phyloP scores from a whole-genome alignment of 2,113 vertebrate genomes.

The Euleptes europaea region DNA sequence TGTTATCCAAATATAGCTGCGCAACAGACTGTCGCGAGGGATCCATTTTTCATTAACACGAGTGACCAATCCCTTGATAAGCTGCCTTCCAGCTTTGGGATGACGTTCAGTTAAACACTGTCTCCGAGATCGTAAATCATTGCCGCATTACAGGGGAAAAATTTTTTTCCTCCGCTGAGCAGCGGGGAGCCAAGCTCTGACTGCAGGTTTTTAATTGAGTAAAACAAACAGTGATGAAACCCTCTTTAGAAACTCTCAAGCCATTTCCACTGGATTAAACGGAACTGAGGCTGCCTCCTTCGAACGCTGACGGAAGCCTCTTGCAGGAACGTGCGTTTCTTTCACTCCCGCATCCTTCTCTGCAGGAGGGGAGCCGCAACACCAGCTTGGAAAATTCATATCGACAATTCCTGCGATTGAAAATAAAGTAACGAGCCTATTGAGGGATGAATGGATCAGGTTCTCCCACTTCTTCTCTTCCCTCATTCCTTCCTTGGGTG shows the following conservation, averaged over 20 bases:
- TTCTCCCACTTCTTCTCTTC: no score
- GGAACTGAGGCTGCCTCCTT: not conserved
- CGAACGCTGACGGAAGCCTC: not conserved
- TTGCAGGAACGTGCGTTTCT: not conserved
- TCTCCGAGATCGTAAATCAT: conserved; percentile 65
- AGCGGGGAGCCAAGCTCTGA: conserved; percentile 63
- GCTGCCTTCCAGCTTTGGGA: conserved; percentile 38
- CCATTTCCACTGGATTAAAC: conserved; percentile 47
- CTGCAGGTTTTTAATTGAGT: conserved; percentile 69
- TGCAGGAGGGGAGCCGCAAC: no score
- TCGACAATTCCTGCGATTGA: no score
- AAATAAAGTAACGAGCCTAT: no score
- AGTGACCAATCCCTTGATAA: conserved; percentile 57
- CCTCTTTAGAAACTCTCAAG: conserved; percentile 43
- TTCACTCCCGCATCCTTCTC: no score
- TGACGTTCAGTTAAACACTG: conserved; percentile 54
- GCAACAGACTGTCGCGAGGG: conserved; percentile 28
- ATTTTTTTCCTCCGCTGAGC: conserved; percentile 21
- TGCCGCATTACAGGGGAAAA: conserved; percentile 22
- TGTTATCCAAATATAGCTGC: conserved; percentile 57
- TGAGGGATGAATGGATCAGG: no score
- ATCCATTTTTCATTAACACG: conserved; percentile 64
- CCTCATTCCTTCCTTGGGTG: no score
- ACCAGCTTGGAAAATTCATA: no score
- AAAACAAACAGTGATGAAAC: conserved; percentile 59